Evolutionary conservation across 2,113 vertebrate genomes (phyloP).

Genomic region (Sardina pilchardus): DNA sequence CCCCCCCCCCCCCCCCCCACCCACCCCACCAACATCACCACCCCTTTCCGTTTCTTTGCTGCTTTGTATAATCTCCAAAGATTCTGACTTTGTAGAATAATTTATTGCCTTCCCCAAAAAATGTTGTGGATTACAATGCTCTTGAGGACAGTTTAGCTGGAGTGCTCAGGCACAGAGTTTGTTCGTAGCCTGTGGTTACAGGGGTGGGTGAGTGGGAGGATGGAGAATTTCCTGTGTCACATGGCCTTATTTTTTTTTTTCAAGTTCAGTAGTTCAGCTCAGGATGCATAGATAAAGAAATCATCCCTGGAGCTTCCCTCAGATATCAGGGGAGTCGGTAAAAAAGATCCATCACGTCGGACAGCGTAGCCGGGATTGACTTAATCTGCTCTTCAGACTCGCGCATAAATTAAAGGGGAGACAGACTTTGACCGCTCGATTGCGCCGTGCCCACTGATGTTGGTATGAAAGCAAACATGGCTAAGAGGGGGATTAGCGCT

Average conservation of each 20-base stretch:
- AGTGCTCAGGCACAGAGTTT: background rate
- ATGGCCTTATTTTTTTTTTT: background rate
- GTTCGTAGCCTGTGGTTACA: background rate
- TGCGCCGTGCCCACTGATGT: constrained; percentile 65
- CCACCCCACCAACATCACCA: too few species aligned
- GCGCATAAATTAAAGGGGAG: constrained; percentile 70
- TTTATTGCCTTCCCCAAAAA: background rate
- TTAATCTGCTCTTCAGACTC: constrained; percentile 66
- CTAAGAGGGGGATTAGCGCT: constrained; percentile 63
- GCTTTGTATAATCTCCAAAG: background rate
- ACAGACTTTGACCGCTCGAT: constrained; percentile 64
- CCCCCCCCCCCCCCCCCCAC: too few species aligned
- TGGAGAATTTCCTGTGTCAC: background rate
- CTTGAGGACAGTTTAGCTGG: background rate
- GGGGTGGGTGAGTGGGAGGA: too few species aligned
- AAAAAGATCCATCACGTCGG: constrained; percentile 58
- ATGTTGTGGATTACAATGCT: background rate
- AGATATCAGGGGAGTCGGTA: constrained; percentile 49
- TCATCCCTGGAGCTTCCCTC: constrained; percentile 44
- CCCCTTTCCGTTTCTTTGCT: background rate
- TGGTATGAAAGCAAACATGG: constrained; percentile 68
- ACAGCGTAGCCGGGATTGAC: constrained; percentile 67
- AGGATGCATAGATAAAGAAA: background rate
- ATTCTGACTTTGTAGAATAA: background rate
- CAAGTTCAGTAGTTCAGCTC: background rate